A percentile compares a stretch with the other conserved stretches of the same genome.
Evolutionary conservation across 2,113 vertebrate species (phyloP).

Genomic region (Damaliscus lunatus): DNA sequence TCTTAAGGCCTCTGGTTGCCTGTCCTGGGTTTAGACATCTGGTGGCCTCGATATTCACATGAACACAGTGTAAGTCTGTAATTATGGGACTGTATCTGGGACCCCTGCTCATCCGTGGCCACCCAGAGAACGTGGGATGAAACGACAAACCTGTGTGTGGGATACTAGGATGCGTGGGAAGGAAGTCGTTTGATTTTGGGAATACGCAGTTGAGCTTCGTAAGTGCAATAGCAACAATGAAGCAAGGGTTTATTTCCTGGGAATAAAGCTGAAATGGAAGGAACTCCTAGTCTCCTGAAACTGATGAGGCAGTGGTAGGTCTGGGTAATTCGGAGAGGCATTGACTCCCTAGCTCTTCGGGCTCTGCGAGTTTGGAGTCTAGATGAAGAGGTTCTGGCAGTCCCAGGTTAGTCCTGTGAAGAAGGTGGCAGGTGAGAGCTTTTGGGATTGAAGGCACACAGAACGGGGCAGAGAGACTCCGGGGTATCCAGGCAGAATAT

Average conservation of each 20-base stretch:
- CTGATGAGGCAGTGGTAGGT: neutral
- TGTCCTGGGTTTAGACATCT: neutral
- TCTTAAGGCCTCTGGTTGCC: neutral
- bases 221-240: neutral
- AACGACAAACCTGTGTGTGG: neutral
- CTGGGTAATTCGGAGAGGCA: fast-evolving
- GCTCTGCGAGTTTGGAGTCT: neutral
- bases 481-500: neutral
- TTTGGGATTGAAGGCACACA: neutral
- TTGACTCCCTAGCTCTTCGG: neutral
- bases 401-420: neutral
- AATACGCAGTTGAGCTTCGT: neutral
- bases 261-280: neutral
- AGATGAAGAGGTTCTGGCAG: neutral
- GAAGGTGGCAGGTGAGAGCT: neutral
- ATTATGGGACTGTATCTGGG: neutral
- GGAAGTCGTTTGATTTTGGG: neutral
- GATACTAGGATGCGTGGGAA: neutral
- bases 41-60: neutral
- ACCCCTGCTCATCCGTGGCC: neutral
- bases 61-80: neutral
- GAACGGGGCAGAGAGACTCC: neutral
- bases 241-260: neutral
- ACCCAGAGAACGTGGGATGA: neutral
- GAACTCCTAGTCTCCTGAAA: neutral